phyloP scores from a whole-genome alignment of 2,888 invertebrate species.

The Drosophila formosana region DNA sequence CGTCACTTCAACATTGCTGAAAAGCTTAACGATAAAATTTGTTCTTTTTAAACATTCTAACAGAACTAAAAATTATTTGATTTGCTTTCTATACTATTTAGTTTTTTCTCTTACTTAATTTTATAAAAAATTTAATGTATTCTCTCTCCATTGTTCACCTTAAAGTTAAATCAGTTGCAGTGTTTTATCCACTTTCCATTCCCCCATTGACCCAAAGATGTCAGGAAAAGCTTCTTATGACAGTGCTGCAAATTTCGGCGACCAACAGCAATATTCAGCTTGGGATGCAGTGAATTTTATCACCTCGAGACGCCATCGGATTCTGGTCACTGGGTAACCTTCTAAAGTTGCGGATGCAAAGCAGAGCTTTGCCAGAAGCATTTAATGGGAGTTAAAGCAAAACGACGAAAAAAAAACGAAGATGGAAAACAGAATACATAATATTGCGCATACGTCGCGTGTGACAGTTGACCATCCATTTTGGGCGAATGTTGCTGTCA shows the following conservation, averaged over 20 bases:
- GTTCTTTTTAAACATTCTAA: too few relatives aligned
- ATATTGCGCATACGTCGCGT: constrained; percentile 50
- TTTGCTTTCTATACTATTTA: too few relatives aligned
- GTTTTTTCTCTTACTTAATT: too few relatives aligned
- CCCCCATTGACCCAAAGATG: background rate
- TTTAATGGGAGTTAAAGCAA: constrained; percentile 3
- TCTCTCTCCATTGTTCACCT: background rate
- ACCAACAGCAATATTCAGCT: background rate
- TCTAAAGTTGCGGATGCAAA: constrained; percentile 1
- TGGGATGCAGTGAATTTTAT: background rate
- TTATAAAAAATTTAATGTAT: too few relatives aligned
- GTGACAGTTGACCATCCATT: constrained; percentile 37
- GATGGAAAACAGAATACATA: background rate
- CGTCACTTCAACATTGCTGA: too few relatives aligned
- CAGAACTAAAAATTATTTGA: too few relatives aligned
- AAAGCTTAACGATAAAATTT: too few relatives aligned
- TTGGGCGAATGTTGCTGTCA: constrained; percentile 4
- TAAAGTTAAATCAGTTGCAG: background rate
- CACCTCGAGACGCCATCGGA: background rate
- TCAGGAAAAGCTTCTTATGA: background rate
- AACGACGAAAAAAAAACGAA: background rate
- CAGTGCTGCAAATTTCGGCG: background rate
- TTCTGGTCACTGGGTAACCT: constrained; percentile 4
- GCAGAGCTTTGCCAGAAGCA: constrained; percentile 1
- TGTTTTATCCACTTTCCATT: background rate